These are phyloP conservation scores for Stenodera caucasica DNA, from an alignment of 2,888 invertebrate species.

Conservation along the genomic window DNA sequence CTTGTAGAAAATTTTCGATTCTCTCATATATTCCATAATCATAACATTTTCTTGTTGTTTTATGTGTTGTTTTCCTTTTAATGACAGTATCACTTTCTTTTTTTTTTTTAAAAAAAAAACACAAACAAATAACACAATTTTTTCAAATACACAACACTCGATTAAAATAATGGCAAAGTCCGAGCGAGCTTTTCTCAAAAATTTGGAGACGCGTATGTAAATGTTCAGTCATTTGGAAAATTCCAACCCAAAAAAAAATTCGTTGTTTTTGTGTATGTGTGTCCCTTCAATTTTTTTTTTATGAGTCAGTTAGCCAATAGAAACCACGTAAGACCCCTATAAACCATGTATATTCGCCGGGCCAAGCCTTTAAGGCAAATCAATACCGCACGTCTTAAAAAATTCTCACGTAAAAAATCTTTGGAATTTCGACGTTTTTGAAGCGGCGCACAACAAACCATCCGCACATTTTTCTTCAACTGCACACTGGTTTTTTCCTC, in stretches of 20 bases:
- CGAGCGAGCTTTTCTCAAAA: constrained; percentile 49
- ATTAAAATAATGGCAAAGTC: constrained; percentile 28
- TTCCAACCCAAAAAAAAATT: constrained; percentile 57
- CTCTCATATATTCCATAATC: constrained; percentile 44
- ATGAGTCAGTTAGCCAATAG: constrained; percentile 58
- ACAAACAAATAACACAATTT: constrained; percentile 33
- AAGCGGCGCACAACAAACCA: constrained; percentile 26
- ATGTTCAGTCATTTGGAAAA: constrained; percentile 66
- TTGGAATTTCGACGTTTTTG: constrained; percentile 39
- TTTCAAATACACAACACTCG: constrained; percentile 30
- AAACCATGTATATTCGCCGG: constrained; percentile 57
- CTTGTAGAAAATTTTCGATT: constrained; percentile 44
- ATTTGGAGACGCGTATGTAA: constrained; percentile 54
- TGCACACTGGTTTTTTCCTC: constrained; percentile 30
- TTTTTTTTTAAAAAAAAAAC: constrained; percentile 35
- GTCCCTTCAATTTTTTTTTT: constrained; percentile 54
- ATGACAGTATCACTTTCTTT: constrained; percentile 18
- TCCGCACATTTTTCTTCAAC: constrained; percentile 22
- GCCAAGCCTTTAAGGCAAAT: constrained; percentile 58
- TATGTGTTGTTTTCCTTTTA: no score
- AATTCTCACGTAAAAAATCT: constrained; percentile 49
- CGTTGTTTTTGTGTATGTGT: constrained; percentile 27
- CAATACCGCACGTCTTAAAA: constrained; percentile 57
- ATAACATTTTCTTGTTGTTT: not conserved
- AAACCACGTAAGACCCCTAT: constrained; percentile 57